These are phyloP conservation scores for Suillia variegata DNA, from an alignment of 2,888 invertebrate species.

Conservation along the genomic window DNA sequence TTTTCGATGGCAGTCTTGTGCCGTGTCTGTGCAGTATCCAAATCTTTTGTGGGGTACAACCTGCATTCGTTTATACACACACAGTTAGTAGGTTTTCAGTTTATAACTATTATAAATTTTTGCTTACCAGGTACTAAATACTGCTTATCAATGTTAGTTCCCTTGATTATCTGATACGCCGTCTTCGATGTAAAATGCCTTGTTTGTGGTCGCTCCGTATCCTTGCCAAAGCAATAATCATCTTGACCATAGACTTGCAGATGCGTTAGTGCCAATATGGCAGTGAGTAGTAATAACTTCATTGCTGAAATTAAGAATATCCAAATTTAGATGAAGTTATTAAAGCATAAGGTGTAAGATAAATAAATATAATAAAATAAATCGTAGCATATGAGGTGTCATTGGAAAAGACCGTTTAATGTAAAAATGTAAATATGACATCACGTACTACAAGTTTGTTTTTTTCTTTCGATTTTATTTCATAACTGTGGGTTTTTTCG, in stretches of 20 bases:
- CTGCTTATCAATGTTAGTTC: slow-evolving; percentile 64
- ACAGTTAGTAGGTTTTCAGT: background rate
- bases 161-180: slow-evolving; percentile 73
- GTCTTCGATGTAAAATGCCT: slow-evolving; percentile 74
- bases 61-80: slow-evolving; percentile 62
- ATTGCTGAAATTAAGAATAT: slow-evolving; percentile 35
- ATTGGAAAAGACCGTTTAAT: too few relatives aligned
- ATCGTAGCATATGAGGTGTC: too few relatives aligned
- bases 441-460: too few relatives aligned
- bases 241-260: slow-evolving; percentile 37
- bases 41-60: slow-evolving; percentile 73
- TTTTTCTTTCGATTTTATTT: too few relatives aligned
- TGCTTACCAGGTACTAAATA: slow-evolving; percentile 71
- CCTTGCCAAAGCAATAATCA: slow-evolving; percentile 56
- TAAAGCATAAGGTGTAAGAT: slow-evolving; percentile 28
- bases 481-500: too few relatives aligned
- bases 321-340: slow-evolving; percentile 24
- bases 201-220: slow-evolving; percentile 51
- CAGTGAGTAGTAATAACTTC: slow-evolving; percentile 36
- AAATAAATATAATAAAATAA: too few relatives aligned
- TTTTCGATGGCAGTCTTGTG: slow-evolving; percentile 68
- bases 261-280: slow-evolving; percentile 36
- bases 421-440: slow-evolving; percentile 4
- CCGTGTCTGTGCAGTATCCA: slow-evolving; percentile 77
- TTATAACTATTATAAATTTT: background rate